Conservation (phyloP, 2,113 vertebrate genomes). For the Athene cunicularia region DNA sequence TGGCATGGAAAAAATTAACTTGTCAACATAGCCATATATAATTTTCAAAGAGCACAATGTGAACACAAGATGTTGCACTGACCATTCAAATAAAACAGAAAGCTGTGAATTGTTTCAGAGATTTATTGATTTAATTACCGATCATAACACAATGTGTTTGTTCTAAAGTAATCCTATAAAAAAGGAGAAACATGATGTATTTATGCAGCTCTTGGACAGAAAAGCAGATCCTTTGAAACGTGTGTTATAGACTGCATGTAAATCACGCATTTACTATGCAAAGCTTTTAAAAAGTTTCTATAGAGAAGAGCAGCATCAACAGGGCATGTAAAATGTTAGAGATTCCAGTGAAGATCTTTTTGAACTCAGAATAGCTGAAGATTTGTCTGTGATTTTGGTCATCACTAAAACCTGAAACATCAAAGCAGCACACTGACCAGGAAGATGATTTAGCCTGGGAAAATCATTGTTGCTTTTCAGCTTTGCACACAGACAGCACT, state of each 20-base stretch:
- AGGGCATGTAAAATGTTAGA: neutral
- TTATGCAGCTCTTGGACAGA: neutral
- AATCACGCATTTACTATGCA: neutral
- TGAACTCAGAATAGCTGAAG: neutral
- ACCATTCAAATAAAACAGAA: constrained; percentile 47
- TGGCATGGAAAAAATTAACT: constrained; percentile 65
- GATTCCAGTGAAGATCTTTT: neutral
- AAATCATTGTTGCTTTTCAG: neutral
- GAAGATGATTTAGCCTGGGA: neutral
- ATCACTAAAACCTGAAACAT: neutral
- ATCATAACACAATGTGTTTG: constrained; percentile 35
- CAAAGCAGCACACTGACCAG: neutral
- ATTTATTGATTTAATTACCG: constrained; percentile 52
- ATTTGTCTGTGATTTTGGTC: neutral
- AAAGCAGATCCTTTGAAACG: constrained; percentile 37
- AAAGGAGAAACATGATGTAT: constrained; percentile 1
- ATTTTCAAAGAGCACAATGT: constrained; percentile 52
- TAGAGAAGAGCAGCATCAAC: neutral
- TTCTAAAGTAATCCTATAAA: constrained; percentile 8
- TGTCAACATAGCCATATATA: constrained; percentile 50
- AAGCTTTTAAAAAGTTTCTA: neutral
- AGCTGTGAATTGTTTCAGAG: constrained; percentile 37
- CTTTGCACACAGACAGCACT: neutral
- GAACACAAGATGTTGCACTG: constrained; percentile 48
- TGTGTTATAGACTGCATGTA: neutral